phyloP scores from a whole-genome alignment of 2,888 invertebrate genomes.

The Apoderus coryli region DNA sequence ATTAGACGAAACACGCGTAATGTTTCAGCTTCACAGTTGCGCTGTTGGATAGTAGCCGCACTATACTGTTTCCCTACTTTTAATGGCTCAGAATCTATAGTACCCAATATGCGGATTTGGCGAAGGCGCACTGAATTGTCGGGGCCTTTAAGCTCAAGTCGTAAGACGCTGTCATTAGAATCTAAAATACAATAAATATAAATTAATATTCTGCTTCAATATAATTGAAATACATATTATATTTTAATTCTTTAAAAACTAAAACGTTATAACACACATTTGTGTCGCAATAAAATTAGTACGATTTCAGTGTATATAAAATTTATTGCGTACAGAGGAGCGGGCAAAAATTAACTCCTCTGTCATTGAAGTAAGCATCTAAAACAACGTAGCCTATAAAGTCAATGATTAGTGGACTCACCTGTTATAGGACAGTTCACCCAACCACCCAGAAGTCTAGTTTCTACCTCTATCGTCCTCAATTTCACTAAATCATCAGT shows the following conservation, averaged over 20 bases:
- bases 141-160: slow-evolving; percentile 79
- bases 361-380: too few relatives aligned
- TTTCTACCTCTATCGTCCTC: slow-evolving; percentile 79
- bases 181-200: slow-evolving; percentile 20
- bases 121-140: slow-evolving; percentile 82
- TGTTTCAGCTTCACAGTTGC: slow-evolving; percentile 83
- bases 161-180: slow-evolving; percentile 40
- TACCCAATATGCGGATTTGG: slow-evolving; percentile 59
- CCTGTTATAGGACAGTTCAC: slow-evolving; percentile 69
- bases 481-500: slow-evolving; percentile 69
- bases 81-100: slow-evolving; percentile 41
- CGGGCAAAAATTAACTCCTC: too few relatives aligned
- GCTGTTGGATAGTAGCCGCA: slow-evolving; percentile 58
- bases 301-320: too few relatives aligned
- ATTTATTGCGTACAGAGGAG: too few relatives aligned
- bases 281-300: too few relatives aligned
- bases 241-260: neutral
- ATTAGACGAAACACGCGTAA: slow-evolving; percentile 82
- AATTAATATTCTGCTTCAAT: too few relatives aligned
- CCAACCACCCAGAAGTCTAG: slow-evolving; percentile 66
- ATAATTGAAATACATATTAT: slow-evolving; percentile 1
- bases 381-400: too few relatives aligned
- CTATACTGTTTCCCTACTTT: slow-evolving; percentile 37
- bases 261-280: slow-evolving; percentile 1
- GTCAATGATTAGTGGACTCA: too few relatives aligned